Conservation (phyloP, 1,140 invertebrate genomes). For the Drosophila gunungcola region DNA sequence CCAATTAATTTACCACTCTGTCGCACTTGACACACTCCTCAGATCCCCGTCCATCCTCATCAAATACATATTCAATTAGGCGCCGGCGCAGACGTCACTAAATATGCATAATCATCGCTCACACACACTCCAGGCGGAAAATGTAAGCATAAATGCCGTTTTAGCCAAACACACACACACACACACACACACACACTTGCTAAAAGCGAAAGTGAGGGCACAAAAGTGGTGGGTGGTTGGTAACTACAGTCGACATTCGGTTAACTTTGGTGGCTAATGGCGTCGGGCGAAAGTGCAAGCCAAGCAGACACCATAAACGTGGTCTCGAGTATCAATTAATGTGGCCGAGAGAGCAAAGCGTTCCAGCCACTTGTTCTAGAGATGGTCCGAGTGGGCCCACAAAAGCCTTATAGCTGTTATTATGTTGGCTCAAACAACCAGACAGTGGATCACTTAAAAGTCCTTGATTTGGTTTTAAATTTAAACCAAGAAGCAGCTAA, state of each 20-base stretch:
- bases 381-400: slow-evolving; percentile 30
- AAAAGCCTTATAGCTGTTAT: neutral
- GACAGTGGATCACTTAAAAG: slow-evolving; percentile 8
- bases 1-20: slow-evolving; percentile 69
- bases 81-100: slow-evolving; percentile 54
- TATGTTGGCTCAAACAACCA: neutral
- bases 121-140: slow-evolving; percentile 3
- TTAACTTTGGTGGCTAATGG: slow-evolving; percentile 64
- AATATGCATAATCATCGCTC: slow-evolving; percentile 74
- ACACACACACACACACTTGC: neutral
- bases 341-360: slow-evolving; percentile 37
- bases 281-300: slow-evolving; percentile 67
- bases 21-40: slow-evolving; percentile 41
- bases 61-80: slow-evolving; percentile 72
- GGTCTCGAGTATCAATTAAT: slow-evolving; percentile 77
- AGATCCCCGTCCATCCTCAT: neutral
- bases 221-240: neutral
- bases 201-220: slow-evolving; percentile 7
- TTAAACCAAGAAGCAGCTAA: neutral
- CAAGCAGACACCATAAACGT: slow-evolving; percentile 67
- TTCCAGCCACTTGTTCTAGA: slow-evolving; percentile 36
- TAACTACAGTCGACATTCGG: slow-evolving; percentile 31
- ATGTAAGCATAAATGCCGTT: slow-evolving; percentile 65
- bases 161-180: slow-evolving; percentile 27
- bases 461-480: neutral